phyloP scores from a whole-genome alignment of 92 coral and sea anemone genomes.

The Umimayanthus kanabou region DNA sequence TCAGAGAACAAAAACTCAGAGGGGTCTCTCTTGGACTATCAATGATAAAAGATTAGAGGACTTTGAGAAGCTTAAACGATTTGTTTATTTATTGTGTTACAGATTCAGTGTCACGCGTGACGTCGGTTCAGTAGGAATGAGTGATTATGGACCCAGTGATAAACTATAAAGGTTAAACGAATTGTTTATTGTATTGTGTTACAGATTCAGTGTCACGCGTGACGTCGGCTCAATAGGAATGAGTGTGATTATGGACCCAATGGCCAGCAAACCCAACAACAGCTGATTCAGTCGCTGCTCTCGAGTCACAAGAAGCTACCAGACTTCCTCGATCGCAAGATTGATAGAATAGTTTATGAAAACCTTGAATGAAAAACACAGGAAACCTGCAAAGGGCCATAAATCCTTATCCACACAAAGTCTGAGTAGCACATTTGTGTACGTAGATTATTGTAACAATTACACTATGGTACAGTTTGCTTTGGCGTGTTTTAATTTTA shows the following conservation, averaged over 20 bases:
- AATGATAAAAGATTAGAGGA: no score
- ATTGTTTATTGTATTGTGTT: neutral
- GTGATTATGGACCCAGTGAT: conserved; percentile 80
- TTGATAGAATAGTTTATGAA: no score
- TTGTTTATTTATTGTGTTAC: neutral
- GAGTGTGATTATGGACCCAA: conserved; percentile 88
- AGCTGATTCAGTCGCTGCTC: neutral
- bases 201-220: conserved; percentile 74
- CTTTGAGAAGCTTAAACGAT: neutral
- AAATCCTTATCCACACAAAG: neutral
- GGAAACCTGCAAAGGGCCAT: neutral
- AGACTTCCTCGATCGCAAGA: neutral
- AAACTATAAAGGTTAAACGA: neutral
- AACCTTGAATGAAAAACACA: neutral
- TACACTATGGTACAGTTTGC: no score
- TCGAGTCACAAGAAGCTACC: neutral
- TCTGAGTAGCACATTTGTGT: neutral
- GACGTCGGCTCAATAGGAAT: conserved; percentile 69
- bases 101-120: conserved; percentile 75
- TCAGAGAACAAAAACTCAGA: no score
- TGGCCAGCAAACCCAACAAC: conserved; percentile 63
- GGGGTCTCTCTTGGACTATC: no score
- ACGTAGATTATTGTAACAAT: neutral
- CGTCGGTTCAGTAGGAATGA: conserved; percentile 70
- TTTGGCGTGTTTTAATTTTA: no score